These are phyloP conservation scores for Helicorthomorpha holstii DNA, from an alignment of 1,140 invertebrate genomes.

Conservation along the genomic window DNA sequence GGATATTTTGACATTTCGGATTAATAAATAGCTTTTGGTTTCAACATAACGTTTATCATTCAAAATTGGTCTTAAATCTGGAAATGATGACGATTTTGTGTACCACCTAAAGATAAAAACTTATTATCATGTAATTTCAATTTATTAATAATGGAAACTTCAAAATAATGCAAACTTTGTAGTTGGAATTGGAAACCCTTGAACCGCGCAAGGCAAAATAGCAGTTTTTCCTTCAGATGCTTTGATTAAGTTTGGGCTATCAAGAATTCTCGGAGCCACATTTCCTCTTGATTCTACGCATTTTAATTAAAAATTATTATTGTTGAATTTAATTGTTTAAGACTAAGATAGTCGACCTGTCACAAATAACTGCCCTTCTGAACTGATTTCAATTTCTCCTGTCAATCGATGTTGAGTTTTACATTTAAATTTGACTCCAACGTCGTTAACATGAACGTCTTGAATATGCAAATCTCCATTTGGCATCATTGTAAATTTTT, in stretches of 20 bases:
- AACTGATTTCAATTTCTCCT: conserved; percentile 20
- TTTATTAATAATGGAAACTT: neutral
- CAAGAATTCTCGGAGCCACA: conserved; percentile 17
- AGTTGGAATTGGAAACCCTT: conserved; percentile 17
- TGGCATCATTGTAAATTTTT: neutral
- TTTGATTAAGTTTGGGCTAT: conserved; percentile 16
- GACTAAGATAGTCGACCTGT: conserved; percentile 21
- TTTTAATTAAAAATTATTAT: conserved; percentile 7
- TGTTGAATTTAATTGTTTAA: too few relatives aligned
- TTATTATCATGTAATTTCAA: neutral
- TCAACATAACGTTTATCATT: neutral
- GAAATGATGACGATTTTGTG: neutral
- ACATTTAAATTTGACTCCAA: conserved; percentile 18
- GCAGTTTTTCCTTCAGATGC: conserved; percentile 19
- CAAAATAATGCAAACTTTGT: conserved; percentile 22
- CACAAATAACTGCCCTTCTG: conserved; percentile 20
- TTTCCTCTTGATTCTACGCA: conserved; percentile 19
- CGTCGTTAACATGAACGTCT: neutral
- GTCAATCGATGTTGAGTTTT: conserved; percentile 24
- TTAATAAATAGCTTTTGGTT: neutral
- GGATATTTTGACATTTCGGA: neutral
- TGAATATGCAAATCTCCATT: conserved; percentile 3
- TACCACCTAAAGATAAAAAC: conserved; percentile 37
- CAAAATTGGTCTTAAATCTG: neutral
- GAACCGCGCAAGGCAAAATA: conserved; percentile 27